Conservation (phyloP, 2,797 vertebrate species). For the Chaenodraco wilsoni region DNA sequence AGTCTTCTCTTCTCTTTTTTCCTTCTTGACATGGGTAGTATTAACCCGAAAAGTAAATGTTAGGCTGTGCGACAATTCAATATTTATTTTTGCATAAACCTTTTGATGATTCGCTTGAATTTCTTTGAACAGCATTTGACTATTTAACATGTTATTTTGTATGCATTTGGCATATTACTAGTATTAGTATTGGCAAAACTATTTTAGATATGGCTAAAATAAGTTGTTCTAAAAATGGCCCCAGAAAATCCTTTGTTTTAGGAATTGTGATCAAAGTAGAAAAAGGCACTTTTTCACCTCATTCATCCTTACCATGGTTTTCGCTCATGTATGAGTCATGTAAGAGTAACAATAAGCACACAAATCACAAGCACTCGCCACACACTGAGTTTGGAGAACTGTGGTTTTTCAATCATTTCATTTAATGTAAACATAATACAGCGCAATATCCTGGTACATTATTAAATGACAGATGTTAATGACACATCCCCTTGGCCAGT, state of each 20-base stretch:
- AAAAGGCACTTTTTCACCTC: not conserved
- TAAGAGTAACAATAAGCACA: not conserved
- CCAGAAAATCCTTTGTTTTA: too few relatives aligned
- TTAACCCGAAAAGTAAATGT: too few relatives aligned
- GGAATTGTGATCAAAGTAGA: too few relatives aligned
- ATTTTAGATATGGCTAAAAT: not conserved
- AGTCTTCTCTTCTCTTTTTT: slow-evolving; percentile 19
- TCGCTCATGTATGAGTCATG: not conserved
- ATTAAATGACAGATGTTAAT: slow-evolving; percentile 28
- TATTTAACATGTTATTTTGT: not conserved
- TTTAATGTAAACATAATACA: slow-evolving; percentile 47
- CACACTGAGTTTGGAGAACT: not conserved
- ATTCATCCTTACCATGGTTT: not conserved
- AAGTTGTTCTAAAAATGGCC: not conserved
- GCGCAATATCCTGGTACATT: slow-evolving; percentile 12
- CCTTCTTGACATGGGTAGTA: slow-evolving; percentile 7
- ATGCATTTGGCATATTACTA: not conserved
- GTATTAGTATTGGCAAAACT: not conserved
- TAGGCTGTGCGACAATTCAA: too few relatives aligned
- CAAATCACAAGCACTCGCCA: not conserved
- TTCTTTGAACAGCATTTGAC: too few relatives aligned
- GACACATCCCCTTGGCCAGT: slow-evolving; percentile 16
- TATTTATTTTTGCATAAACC: too few relatives aligned
- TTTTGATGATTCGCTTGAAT: too few relatives aligned
- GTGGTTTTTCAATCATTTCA: slow-evolving; percentile 40